phyloP scores from a whole-genome alignment of 2,113 vertebrate species.

The Etheostoma spectabile region DNA sequence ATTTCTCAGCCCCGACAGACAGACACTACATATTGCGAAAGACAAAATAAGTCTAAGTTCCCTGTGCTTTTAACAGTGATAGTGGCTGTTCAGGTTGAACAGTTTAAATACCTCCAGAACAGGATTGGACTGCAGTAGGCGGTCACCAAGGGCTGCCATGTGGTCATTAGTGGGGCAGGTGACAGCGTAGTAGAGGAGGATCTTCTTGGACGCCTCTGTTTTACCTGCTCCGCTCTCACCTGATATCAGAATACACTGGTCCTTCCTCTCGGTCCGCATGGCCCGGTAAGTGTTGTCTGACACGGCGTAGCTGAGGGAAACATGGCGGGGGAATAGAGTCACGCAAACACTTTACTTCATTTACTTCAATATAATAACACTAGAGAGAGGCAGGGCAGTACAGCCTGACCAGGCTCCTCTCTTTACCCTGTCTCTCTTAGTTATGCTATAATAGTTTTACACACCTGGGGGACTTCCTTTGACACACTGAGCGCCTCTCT shows the following conservation, averaged over 20 bases:
- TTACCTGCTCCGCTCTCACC: conserved; percentile 98
- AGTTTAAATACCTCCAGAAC: conserved; percentile 90
- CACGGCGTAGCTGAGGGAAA: conserved; percentile 87
- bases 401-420: too few species aligned
- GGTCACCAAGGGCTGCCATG: conserved; percentile 89
- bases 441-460: too few species aligned
- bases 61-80: background rate
- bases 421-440: too few species aligned
- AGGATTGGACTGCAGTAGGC: conserved; percentile 93
- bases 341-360: background rate
- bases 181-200: conserved; percentile 94
- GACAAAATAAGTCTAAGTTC: background rate
- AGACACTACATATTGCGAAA: background rate
- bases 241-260: conserved; percentile 96
- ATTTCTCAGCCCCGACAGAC: background rate
- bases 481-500: too few species aligned
- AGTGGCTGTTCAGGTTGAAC: background rate
- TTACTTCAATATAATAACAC: too few species aligned
- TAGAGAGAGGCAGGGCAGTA: too few species aligned
- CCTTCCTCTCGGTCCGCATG: conserved; percentile 90
- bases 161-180: conserved; percentile 91
- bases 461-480: too few species aligned
- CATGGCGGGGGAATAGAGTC: background rate
- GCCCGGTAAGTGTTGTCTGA: conserved; percentile 95
- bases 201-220: conserved; percentile 95